These are phyloP conservation scores for Ditylenchus dipsaci DNA, from an alignment of 1,140 invertebrate genomes.

Conservation along the genomic window DNA sequence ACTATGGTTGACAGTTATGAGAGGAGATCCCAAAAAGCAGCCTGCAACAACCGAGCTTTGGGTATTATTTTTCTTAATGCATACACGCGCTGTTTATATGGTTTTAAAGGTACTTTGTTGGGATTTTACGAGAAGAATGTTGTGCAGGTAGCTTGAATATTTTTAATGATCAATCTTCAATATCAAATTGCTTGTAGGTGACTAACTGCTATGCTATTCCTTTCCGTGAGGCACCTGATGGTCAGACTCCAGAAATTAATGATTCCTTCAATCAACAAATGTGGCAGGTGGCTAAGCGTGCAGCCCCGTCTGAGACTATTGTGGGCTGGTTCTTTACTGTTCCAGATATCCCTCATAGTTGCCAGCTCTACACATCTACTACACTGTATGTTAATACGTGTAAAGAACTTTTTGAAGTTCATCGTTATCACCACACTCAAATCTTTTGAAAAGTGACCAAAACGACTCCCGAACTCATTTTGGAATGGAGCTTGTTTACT, in stretches of 20 bases:
- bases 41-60: neutral
- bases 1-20: conserved; percentile 56
- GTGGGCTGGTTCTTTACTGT: conserved; percentile 56
- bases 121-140: conserved; percentile 57
- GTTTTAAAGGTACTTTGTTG: conserved; percentile 43
- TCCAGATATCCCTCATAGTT: conserved; percentile 42
- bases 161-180: too few relatives aligned
- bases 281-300: conserved; percentile 43
- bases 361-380: conserved; percentile 52
- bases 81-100: neutral
- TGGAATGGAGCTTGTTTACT: too few relatives aligned
- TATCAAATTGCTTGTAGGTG: conserved; percentile 38
- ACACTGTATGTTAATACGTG: conserved; percentile 36
- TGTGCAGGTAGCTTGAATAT: conserved; percentile 36
- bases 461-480: too few relatives aligned
- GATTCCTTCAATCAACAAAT: conserved; percentile 53
- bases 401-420: too few relatives aligned
- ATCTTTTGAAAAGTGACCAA: too few relatives aligned
- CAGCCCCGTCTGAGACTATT: conserved; percentile 51
- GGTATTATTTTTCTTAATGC: neutral
- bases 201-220: conserved; percentile 57
- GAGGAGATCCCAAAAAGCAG: conserved; percentile 14
- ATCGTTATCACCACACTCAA: too few relatives aligned
- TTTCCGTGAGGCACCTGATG: conserved; percentile 42
- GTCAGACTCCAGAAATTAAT: conserved; percentile 46